Conservation (phyloP, 1,140 invertebrate species). For the Procambarus clarkii region DNA sequence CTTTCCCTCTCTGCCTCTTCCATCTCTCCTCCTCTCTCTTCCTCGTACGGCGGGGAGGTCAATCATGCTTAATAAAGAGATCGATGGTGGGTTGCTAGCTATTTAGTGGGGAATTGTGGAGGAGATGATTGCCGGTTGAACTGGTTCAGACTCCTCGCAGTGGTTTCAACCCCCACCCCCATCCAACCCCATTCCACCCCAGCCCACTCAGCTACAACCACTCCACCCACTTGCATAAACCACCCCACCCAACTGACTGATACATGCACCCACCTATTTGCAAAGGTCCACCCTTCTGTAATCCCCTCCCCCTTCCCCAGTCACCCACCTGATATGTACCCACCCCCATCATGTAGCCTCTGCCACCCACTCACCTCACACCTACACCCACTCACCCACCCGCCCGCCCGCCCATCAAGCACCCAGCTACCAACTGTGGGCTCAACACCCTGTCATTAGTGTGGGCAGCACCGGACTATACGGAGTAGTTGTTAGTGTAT, state of each 20-base stretch:
- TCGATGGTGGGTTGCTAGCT: constrained; percentile 7
- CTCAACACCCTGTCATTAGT: too few species aligned
- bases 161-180: constrained; percentile 1
- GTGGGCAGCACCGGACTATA: too few species aligned
- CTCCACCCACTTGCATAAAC: neutral
- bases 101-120: constrained; percentile 16
- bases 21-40: neutral
- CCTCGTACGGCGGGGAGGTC: neutral
- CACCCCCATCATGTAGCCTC: neutral
- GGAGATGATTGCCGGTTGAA: neutral
- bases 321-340: too few species aligned
- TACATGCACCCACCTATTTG: neutral
- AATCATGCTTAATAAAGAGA: neutral
- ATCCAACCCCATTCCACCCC: neutral
- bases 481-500: too few species aligned
- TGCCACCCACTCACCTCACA: neutral
- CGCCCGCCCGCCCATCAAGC: too few species aligned
- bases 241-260: neutral
- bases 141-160: neutral
- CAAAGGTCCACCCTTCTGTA: neutral
- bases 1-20: neutral
- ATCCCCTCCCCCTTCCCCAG: neutral
- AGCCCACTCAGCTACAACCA: neutral
- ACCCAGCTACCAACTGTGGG: neutral
- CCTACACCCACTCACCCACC: neutral